Percentiles rank a stretch among this genome's conserved stretches.
These are phyloP conservation scores for Cygnus buccinator DNA, from an alignment of 2,113 vertebrate species.

Conservation along the genomic window DNA sequence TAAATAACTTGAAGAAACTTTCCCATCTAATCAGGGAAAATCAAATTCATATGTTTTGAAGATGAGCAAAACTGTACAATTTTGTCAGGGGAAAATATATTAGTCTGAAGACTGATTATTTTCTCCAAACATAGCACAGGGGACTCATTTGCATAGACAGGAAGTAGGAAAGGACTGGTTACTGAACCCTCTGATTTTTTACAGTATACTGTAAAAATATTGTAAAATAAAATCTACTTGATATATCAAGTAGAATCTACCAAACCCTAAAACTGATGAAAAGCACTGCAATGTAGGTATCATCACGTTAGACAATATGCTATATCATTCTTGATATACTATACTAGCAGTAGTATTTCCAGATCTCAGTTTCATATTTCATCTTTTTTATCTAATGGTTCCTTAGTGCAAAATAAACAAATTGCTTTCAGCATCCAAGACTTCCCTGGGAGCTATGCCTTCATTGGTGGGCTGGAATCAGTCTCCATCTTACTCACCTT, in stretches of 20 bases:
- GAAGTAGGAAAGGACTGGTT: not conserved
- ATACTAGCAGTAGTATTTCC: not conserved
- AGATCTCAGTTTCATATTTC: not conserved
- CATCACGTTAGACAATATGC: not conserved
- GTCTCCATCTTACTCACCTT: no score
- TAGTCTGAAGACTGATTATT: not conserved
- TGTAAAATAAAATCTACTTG: not conserved
- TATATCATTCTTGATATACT: not conserved
- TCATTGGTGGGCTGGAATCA: no score
- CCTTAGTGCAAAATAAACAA: not conserved
- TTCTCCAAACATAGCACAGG: not conserved
- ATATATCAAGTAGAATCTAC: not conserved
- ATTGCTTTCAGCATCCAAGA: no score
- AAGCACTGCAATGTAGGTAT: not conserved
- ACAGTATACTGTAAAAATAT: not conserved
- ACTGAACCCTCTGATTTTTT: constrained; percentile 2
- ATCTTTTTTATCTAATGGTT: not conserved
- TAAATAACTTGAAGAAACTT: constrained; percentile 52
- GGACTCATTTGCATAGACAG: not conserved
- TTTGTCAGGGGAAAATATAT: not conserved
- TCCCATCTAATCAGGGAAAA: constrained; percentile 58
- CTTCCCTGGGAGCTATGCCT: no score
- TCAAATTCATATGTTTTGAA: constrained; percentile 53
- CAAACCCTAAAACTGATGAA: not conserved
- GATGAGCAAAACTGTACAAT: constrained; percentile 22